Evolutionary conservation across 2,797 vertebrate species (phyloP).

Genomic region (Allobates femoralis): DNA sequence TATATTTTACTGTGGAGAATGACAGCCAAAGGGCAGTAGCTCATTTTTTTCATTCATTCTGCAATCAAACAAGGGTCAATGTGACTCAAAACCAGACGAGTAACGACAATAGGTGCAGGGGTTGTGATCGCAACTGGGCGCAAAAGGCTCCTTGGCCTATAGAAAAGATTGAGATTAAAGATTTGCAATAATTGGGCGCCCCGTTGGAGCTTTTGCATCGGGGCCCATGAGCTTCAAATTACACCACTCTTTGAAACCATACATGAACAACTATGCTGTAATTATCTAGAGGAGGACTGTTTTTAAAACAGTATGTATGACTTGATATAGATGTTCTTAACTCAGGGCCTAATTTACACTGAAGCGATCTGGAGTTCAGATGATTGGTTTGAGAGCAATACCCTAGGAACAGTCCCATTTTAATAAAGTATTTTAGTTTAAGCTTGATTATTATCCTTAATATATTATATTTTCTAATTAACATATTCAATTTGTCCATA

Average conservation of each 20-base stretch:
- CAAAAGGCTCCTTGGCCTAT: too few relatives aligned
- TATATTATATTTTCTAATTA: constrained; percentile 58
- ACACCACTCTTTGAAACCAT: too few relatives aligned
- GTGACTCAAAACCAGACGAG: neutral
- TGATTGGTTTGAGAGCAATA: neutral
- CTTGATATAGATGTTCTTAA: neutral
- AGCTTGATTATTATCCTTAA: constrained; percentile 37
- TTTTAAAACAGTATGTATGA: neutral
- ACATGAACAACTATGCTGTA: too few relatives aligned
- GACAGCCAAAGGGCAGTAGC: neutral
- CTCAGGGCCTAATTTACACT: neutral
- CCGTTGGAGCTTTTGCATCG: too few relatives aligned
- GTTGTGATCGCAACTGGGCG: too few relatives aligned
- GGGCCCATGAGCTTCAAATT: too few relatives aligned
- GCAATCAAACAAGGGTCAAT: neutral
- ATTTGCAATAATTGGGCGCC: too few relatives aligned
- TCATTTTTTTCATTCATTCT: neutral
- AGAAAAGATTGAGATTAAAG: too few relatives aligned
- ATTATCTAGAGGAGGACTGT: neutral
- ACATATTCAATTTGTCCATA: constrained; percentile 68
- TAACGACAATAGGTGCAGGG: too few relatives aligned
- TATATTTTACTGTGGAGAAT: neutral
- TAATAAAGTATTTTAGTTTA: constrained; percentile 5
- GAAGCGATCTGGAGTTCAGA: neutral
- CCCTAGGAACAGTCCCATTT: neutral